phyloP scores from a whole-genome alignment of 2,888 invertebrate species.

The Loripinus fragilis region DNA sequence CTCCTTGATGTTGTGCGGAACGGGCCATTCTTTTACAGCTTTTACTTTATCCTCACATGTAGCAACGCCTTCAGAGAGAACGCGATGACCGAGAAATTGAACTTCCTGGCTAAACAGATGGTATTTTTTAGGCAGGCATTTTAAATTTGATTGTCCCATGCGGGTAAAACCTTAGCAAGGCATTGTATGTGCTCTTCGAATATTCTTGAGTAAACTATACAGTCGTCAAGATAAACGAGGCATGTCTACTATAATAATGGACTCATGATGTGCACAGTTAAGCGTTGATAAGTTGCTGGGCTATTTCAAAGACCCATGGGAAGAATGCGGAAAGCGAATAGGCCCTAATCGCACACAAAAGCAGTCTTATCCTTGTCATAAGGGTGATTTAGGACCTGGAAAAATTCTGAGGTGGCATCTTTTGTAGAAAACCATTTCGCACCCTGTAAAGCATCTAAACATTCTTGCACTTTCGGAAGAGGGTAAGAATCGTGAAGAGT shows the following conservation, averaged over 20 bases:
- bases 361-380: background rate
- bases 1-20: background rate
- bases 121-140: background rate
- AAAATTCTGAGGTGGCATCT: background rate
- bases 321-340: background rate
- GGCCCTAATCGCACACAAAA: background rate
- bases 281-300: background rate
- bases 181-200: background rate
- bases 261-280: background rate
- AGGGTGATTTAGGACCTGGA: background rate
- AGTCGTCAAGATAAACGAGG: background rate
- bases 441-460: background rate
- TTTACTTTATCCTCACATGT: background rate
- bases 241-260: background rate
- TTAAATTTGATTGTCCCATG: background rate
- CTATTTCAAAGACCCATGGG: background rate
- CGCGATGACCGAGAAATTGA: background rate
- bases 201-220: background rate
- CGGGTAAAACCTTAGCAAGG: background rate
- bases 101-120: background rate
- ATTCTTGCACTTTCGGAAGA: background rate
- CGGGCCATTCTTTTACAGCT: slow-evolving; percentile 1
- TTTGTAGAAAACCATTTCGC: background rate
- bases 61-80: background rate
- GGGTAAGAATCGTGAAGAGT: background rate